Evolutionary conservation across 2,888 invertebrate genomes (phyloP).

Genomic region (Nomada lathburiana): DNA sequence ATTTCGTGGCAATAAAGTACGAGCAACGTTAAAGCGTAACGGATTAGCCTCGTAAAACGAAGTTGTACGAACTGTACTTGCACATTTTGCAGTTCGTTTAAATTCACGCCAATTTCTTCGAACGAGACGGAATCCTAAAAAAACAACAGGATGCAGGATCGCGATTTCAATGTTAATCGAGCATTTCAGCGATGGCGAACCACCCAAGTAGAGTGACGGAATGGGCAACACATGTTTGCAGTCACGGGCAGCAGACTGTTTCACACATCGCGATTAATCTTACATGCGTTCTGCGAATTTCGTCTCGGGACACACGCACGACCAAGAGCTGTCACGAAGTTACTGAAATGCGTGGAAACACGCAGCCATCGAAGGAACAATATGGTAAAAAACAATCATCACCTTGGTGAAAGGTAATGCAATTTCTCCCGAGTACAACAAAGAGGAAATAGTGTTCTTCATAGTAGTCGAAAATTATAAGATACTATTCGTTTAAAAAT

Average conservation of each 20-base stretch:
- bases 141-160: constrained; percentile 9
- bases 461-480: no score
- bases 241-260: constrained; percentile 58
- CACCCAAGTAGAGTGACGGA: constrained; percentile 69
- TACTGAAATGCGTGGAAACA: background rate
- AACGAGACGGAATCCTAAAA: background rate
- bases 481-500: no score
- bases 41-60: background rate
- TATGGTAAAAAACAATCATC: constrained; percentile 24
- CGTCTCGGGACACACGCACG: constrained; percentile 50
- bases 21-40: constrained; percentile 21
- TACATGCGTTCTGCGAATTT: constrained; percentile 67
- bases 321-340: background rate
- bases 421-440: constrained; percentile 12
- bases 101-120: no score
- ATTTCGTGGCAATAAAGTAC: constrained; percentile 14
- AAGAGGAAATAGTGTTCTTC: background rate
- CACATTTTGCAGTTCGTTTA: no score
- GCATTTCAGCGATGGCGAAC: constrained; percentile 54
- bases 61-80: background rate
- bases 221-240: constrained; percentile 72
- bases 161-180: constrained; percentile 66
- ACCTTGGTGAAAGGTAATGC: constrained; percentile 34
- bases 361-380: background rate
- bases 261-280: constrained; percentile 68